Evolutionary conservation across 2,888 invertebrate genomes (phyloP).

Genomic region (Xestoiulus laeticollis): DNA sequence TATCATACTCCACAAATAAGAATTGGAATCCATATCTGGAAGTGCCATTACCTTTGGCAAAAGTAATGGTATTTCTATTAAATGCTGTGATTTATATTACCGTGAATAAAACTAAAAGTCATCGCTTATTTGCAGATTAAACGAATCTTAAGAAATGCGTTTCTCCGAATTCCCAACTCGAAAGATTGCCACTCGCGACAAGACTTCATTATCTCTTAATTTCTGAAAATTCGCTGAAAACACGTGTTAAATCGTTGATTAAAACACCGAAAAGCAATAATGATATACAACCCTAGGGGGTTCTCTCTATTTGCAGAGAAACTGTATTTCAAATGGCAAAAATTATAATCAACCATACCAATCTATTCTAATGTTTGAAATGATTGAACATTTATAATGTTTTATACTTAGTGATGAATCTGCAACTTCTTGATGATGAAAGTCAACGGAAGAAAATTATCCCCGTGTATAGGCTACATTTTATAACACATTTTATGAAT

Average conservation of each 20-base stretch:
- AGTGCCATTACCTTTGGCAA: not conserved
- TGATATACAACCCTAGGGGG: not conserved
- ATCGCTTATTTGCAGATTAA: slow-evolving; percentile 14
- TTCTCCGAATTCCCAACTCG: not conserved
- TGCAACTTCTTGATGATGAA: too few species aligned
- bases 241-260: not conserved
- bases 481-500: too few species aligned
- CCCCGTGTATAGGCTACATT: too few species aligned
- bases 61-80: not conserved
- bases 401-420: too few species aligned
- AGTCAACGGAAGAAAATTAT: too few species aligned
- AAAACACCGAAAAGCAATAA: not conserved
- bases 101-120: not conserved
- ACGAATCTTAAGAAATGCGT: not conserved
- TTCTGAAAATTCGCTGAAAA: not conserved
- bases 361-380: too few species aligned
- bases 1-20: too few species aligned
- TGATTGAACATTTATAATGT: too few species aligned
- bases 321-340: not conserved
- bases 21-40: not conserved
- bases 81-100: not conserved
- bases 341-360: not conserved
- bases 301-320: not conserved
- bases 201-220: not conserved
- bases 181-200: not conserved